These are phyloP conservation scores for Nomada ferruginata DNA, from an alignment of 2,888 invertebrate species.

Conservation along the genomic window DNA sequence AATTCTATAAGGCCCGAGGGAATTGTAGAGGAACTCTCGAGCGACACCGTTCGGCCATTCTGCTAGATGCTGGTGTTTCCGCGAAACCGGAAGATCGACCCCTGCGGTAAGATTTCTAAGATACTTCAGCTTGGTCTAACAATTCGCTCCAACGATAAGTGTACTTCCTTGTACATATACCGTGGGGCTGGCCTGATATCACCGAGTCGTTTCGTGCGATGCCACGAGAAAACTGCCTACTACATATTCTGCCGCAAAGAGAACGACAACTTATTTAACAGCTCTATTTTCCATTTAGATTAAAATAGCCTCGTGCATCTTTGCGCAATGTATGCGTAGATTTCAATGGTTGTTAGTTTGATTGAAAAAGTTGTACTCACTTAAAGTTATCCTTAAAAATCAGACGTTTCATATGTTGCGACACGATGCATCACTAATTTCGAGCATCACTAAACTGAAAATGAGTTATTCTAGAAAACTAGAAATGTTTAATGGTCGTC, in stretches of 20 bases:
- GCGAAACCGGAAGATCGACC: conserved; percentile 61
- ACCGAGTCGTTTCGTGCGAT: conserved; percentile 32
- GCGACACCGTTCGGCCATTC: conserved; percentile 69
- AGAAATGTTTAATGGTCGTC: too few species aligned
- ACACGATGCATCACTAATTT: too few species aligned
- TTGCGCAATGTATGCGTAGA: too few species aligned
- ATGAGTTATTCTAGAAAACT: too few species aligned
- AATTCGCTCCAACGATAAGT: conserved; percentile 68
- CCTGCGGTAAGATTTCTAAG: conserved; percentile 72
- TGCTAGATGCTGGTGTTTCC: conserved; percentile 46
- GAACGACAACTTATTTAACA: too few species aligned
- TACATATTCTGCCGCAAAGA: neutral
- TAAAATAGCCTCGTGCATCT: too few species aligned
- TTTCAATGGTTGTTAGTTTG: too few species aligned
- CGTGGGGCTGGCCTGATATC: conserved; percentile 66
- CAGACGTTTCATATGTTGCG: too few species aligned
- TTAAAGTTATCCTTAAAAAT: too few species aligned
- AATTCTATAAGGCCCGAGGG: conserved; percentile 53
- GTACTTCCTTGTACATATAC: conserved; percentile 79
- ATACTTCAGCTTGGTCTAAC: conserved; percentile 52
- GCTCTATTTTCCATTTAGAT: too few species aligned
- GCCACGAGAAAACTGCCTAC: neutral
- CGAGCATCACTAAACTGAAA: too few species aligned
- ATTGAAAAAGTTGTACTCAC: too few species aligned
- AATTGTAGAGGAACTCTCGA: conserved; percentile 55